Evolutionary conservation across 2,797 vertebrate species (phyloP), one percentile per base, ranked within the genome.

Genomic region (Danio albolineatus): DNA sequence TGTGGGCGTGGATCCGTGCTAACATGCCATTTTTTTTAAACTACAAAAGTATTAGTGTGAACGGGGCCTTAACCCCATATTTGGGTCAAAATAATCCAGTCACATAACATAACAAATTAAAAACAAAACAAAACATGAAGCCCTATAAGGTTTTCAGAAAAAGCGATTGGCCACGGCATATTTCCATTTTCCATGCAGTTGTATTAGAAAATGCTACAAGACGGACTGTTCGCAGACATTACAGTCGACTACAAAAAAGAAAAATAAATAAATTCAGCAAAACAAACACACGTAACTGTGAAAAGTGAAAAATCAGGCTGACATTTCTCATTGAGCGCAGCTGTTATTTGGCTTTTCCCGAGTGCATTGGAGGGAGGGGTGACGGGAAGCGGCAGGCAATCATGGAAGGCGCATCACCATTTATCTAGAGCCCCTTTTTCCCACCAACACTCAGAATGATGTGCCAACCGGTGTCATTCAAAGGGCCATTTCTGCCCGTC

Each of bases 401-500:
- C 87, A 88, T 75, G 75, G 80, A 84, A 64, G 39, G 76, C 83
- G 80, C 85, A 89, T 91, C 89, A 91, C 90, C 90, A 90, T 92
- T 90, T 81, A 87, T 92, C 90, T 88, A 80, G 77, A 84, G 87
- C 87, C 87, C 85, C 77, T 88, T 89, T 28, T 88, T 90, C 65
- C 57, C 41, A 78, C 85, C 83, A 90, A 89, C 87, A 83, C 73
- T 78, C 82, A 86, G 88, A 91, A 91, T 89, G 84, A 84, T 86
- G 88, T 66, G 86, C 87, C 89, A 86, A 87, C 82, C 89, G 60
- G 76, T 90, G 91, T 92, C 92, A 91, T 89, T 94, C 91, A 93
- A 90, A 93, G 91, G 91, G 89, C 89, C 91, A 91, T 93, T 92
- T 91, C 87, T 92, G 90, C 89, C 89, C 87, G 88, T 86, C 84